Percentiles rank a stretch among this genome's conserved stretches.
Evolutionary conservation across 1,140 invertebrate genomes (phyloP).

Genomic region (Cotesia vestalis): DNA sequence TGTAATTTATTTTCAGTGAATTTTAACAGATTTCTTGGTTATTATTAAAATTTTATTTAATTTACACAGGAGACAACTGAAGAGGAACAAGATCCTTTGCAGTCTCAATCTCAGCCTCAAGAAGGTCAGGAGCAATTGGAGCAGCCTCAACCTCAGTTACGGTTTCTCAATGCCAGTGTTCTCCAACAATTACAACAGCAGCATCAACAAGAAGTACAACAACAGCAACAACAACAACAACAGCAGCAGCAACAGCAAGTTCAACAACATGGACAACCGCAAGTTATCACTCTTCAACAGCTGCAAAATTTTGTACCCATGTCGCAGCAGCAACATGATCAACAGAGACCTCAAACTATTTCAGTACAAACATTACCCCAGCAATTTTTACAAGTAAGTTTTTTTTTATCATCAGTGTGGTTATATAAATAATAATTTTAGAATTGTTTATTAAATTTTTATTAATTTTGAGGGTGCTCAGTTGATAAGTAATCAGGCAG

Average conservation of each 20-base stretch:
- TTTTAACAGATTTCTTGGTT: too few relatives aligned
- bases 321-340: slow-evolving; percentile 59
- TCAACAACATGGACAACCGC: slow-evolving; percentile 58
- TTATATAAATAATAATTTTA: slow-evolving; percentile 21
- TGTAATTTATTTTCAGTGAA: too few relatives aligned
- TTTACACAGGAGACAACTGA: slow-evolving; percentile 57
- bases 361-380: slow-evolving; percentile 68
- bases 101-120: slow-evolving; percentile 48
- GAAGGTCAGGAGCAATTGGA: slow-evolving; percentile 62
- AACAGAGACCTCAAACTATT: slow-evolving; percentile 62
- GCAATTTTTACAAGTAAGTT: slow-evolving; percentile 66
- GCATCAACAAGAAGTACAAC: slow-evolving; percentile 47
- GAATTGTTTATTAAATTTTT: slow-evolving; percentile 4
- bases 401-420: not conserved
- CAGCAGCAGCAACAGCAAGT: slow-evolving; percentile 56
- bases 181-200: slow-evolving; percentile 62
- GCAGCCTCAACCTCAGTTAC: slow-evolving; percentile 60
- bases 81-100: slow-evolving; percentile 54
- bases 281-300: slow-evolving; percentile 68
- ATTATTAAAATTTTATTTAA: slow-evolving; percentile 29
- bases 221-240: slow-evolving; percentile 47
- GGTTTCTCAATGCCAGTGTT: slow-evolving; percentile 60
- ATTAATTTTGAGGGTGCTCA: slow-evolving; percentile 52
- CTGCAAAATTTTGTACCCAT: slow-evolving; percentile 68
- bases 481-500: slow-evolving; percentile 55